Conservation (phyloP, 2,888 invertebrate species). For the Panopea generosa region DNA sequence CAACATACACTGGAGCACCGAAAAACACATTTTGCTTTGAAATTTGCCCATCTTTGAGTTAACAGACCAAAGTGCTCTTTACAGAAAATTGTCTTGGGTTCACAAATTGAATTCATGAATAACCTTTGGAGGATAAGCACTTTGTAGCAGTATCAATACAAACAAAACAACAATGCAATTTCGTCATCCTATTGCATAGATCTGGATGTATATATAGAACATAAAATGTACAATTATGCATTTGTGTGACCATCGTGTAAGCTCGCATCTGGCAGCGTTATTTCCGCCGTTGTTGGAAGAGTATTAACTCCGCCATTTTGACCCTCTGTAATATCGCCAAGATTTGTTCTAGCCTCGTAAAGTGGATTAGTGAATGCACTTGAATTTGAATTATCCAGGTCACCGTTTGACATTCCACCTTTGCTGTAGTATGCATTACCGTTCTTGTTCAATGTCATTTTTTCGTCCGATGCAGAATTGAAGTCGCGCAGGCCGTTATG, state of each 20-base stretch:
- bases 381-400: too few relatives aligned
- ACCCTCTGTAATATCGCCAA: conserved; percentile 22
- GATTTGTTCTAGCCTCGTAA: conserved; percentile 60
- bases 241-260: conserved; percentile 11
- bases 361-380: conserved; percentile 77
- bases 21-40: too few relatives aligned
- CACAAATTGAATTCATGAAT: too few relatives aligned
- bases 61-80: too few relatives aligned
- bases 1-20: too few relatives aligned
- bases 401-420: conserved; percentile 33
- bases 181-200: too few relatives aligned
- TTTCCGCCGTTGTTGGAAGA: conserved; percentile 41
- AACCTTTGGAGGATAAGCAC: too few relatives aligned
- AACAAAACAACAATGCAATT: too few relatives aligned
- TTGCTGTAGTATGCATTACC: conserved; percentile 71
- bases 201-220: too few relatives aligned
- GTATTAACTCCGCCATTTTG: conserved; percentile 25
- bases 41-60: too few relatives aligned
- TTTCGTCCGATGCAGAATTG: conserved; percentile 44
- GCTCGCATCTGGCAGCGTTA: conserved; percentile 36
- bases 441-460: conserved; percentile 67
- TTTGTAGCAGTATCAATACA: too few relatives aligned
- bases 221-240: conserved; percentile 3
- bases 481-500: conserved; percentile 47
- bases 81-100: too few relatives aligned